phyloP scores from a whole-genome alignment of 2,888 invertebrate genomes.

The Cylindroiulus punctatus region DNA sequence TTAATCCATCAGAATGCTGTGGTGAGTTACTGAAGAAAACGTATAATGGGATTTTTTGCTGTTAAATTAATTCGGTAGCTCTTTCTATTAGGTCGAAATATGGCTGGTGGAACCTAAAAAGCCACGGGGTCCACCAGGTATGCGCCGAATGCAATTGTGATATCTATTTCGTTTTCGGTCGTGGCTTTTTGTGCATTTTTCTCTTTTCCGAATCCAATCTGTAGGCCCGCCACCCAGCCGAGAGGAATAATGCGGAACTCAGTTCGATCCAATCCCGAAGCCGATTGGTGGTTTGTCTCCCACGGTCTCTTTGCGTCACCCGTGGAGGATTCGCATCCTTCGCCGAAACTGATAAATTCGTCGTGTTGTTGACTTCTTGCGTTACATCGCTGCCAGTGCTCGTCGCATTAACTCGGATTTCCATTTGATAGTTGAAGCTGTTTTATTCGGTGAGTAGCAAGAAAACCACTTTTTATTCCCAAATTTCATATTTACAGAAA shows the following conservation, averaged over 20 bases:
- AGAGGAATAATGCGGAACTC: constrained; percentile 25
- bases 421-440: not conserved
- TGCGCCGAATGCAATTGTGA: not conserved
- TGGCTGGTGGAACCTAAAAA: too few species aligned
- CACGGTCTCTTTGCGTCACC: not conserved
- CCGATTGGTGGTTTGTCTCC: not conserved
- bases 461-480: too few species aligned
- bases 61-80: too few species aligned
- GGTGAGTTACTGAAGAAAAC: too few species aligned
- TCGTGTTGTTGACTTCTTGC: not conserved
- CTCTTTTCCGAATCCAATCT: not conserved
- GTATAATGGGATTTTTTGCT: too few species aligned
- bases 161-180: not conserved
- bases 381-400: not conserved
- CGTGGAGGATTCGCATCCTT: not conserved
- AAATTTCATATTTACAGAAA: too few species aligned
- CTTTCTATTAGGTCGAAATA: too few species aligned
- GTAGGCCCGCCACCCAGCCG: not conserved
- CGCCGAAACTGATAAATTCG: not conserved
- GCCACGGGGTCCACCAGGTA: too few species aligned
- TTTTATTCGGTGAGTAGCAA: not conserved
- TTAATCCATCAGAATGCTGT: too few species aligned
- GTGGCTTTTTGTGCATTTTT: not conserved
- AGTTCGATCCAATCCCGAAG: too few species aligned
- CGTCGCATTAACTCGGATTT: not conserved